These are phyloP conservation scores for Poecilia wingei DNA, from an alignment of 2,797 vertebrate genomes.

Conservation along the genomic window DNA sequence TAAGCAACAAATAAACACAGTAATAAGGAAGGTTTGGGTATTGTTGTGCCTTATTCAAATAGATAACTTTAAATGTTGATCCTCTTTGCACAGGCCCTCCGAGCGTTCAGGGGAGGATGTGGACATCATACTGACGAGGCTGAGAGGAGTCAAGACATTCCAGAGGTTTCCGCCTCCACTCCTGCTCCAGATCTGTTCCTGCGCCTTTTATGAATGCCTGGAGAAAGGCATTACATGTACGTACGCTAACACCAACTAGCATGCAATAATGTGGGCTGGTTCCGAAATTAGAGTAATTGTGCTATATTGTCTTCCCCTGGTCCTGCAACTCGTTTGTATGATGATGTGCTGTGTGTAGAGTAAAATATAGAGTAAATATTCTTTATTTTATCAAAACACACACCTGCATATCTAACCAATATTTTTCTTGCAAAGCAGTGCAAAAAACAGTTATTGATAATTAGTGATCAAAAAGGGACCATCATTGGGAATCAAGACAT, in stretches of 20 bases:
- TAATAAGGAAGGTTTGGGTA: neutral
- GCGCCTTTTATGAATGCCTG: slow-evolving; percentile 95
- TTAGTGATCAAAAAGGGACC: neutral
- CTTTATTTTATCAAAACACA: neutral
- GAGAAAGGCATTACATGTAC: slow-evolving; percentile 97
- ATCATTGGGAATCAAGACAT: neutral
- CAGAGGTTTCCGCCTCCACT: slow-evolving; percentile 95
- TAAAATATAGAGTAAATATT: neutral
- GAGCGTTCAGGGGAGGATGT: slow-evolving; percentile 97
- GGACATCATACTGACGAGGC: slow-evolving; percentile 93
- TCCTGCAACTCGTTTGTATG: neutral
- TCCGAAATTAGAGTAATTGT: neutral
- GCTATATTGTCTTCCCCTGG: neutral
- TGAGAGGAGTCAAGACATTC: slow-evolving; percentile 96
- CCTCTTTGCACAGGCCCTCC: slow-evolving; percentile 82
- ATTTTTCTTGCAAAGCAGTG: neutral
- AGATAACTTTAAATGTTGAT: slow-evolving; percentile 18
- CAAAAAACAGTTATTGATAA: neutral
- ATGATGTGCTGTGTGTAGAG: neutral
- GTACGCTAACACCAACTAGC: slow-evolving; percentile 49
- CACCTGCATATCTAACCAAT: neutral
- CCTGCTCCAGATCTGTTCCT: slow-evolving; percentile 95
- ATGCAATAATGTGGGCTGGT: neutral
- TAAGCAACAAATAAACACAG: slow-evolving; percentile 7
- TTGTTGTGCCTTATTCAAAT: neutral